Base-by-base conservation (phyloP, 2,113 vertebrate species). In the Polyodon spathula region DNA sequence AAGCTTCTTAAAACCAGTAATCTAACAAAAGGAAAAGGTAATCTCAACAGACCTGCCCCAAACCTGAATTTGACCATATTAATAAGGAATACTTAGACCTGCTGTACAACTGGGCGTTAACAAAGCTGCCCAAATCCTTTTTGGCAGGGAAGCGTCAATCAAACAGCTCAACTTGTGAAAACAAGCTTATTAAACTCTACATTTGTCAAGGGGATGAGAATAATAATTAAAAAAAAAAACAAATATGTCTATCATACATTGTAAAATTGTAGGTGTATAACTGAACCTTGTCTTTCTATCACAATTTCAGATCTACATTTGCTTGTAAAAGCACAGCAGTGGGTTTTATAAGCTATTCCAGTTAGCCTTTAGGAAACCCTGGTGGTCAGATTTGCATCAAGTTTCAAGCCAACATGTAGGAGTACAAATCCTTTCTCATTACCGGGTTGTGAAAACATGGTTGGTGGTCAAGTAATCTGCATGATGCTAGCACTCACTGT, bases 1-100 rank as follows among this genome's bases (percentile, higher is more conserved):
- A 83, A 84, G 81, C 81, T 84, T 86, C 78, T 88, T 89, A 82
- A 77, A 84, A 84, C 76, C 84, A 76, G 77, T 84, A 87, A 89
- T 88, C 82, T 84, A 74, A 66, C n/a, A 73, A 70, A 79, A 85
- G 80, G 67, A 81, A 81, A 75, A 72, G 65, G 62, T 70, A 80
- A 72, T 74, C 79, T 88, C 81, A 70, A 75, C 77, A 86, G 85
- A 83, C 75, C 61, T 71, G 78, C 81, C 84, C 81, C 72, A 63
- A 84, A 81, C 80, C 75, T 74, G 63, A 74, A 70, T 81, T 85
- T 62, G 43, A 73, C 76, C 83, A 82, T 76, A 83, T 87, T 85
- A 88, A 80, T 76, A 84, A 89, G 84, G 87, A 85, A 82, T 79
- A 74, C 69, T 78, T 73, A 85, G n/a, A n/a, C 68, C 78, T 75